Evolutionary conservation across 2,797 vertebrate species (phyloP).

Genomic region (Gorsachius magnificus): DNA sequence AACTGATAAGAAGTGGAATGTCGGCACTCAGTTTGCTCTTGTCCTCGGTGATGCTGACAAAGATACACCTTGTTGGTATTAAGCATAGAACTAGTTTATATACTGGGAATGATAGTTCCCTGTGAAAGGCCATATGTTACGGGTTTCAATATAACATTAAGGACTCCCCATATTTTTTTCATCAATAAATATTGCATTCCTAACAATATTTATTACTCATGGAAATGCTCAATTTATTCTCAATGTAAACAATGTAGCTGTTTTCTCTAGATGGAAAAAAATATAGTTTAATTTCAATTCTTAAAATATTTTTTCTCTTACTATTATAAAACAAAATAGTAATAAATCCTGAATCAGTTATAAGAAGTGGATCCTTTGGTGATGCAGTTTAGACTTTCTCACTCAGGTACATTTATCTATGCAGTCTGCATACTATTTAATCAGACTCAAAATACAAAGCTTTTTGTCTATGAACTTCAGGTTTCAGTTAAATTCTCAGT

Average conservation of each 20-base stretch:
- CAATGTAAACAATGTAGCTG: background rate
- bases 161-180: background rate
- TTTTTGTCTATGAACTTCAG: background rate
- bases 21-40: conserved; percentile 20
- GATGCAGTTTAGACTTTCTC: background rate
- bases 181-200: background rate
- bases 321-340: background rate
- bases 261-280: background rate
- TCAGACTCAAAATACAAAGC: background rate
- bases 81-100: background rate
- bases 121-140: background rate
- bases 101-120: background rate
- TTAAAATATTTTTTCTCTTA: background rate
- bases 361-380: background rate
- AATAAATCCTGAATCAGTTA: background rate
- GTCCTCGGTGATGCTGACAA: conserved; percentile 45
- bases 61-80: background rate
- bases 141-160: background rate
- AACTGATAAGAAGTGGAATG: conserved; percentile 43
- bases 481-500: background rate
- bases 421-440: background rate
- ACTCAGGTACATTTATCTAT: background rate
- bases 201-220: background rate
- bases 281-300: background rate
- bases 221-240: background rate